Percentiles rank a stretch among this genome's conserved stretches.
These are phyloP conservation scores for Pristionchus maxplancki DNA, from an alignment of 2,888 invertebrate species.

Conservation along the genomic window DNA sequence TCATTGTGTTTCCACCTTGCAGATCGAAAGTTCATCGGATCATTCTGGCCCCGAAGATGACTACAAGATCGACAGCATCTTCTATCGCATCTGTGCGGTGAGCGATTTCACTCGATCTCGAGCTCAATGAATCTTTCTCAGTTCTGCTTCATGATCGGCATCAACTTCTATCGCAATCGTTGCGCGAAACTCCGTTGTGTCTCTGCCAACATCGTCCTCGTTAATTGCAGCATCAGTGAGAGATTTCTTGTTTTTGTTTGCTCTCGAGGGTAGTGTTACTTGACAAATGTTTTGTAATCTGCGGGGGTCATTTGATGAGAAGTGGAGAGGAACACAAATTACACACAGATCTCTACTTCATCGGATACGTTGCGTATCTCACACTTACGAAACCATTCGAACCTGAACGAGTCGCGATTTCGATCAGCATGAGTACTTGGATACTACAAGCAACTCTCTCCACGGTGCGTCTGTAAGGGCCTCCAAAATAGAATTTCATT, in stretches of 20 bases:
- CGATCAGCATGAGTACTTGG: neutral
- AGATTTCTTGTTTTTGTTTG: neutral
- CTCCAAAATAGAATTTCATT: neutral
- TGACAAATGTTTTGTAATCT: neutral
- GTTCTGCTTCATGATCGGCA: constrained; percentile 28
- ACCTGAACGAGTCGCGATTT: neutral
- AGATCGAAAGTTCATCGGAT: neutral
- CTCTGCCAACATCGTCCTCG: neutral
- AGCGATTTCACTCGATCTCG: neutral
- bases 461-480: constrained; percentile 19
- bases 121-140: neutral
- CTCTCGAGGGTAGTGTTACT: neutral
- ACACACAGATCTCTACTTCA: constrained; percentile 30
- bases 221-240: neutral
- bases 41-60: constrained; percentile 21
- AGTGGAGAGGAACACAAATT: neutral
- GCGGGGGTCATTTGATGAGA: neutral
- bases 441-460: constrained; percentile 8
- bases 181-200: neutral
- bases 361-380: neutral
- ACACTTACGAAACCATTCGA: neutral
- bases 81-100: constrained; percentile 5
- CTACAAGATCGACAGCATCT: constrained; percentile 33
- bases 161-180: constrained; percentile 28
- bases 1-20: neutral